Base-by-base conservation (phyloP, 2,888 invertebrate species). In the Leucoptera coffeella region DNA sequence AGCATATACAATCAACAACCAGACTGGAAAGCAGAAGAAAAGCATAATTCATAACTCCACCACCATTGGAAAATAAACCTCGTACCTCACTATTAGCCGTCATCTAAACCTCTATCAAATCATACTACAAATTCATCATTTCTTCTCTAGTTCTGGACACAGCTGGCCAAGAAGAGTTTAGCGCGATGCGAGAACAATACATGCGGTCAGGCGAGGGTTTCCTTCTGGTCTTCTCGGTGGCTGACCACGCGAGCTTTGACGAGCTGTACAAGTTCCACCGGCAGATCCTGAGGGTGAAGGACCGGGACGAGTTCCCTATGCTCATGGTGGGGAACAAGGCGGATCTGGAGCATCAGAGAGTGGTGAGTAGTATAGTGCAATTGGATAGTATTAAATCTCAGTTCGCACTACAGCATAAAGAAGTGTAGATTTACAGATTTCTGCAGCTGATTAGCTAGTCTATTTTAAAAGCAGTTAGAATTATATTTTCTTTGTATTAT, bases 151-250 rank as follows among this genome's bases (percentile, higher is more conserved):
- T 95, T 54, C 65, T 95, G 52, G 95, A 95, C 60, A 95, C 95
- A 15, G 95, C 95, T 2, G 95, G 95, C 0, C 97, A 97, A 53
- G 97, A 97, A 49, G 96, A 97, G 65, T 97, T 96, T 64, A 92
- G 92, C 55, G 95, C 97, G 4, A 97, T 97, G 97, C 74, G 97
- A 21, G 97, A 97, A 56, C 96, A 97, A 58, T 97, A 97, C 71
- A 94, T 97, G 92, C 74, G 96, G 34, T 92, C 94, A 1, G 97
- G 96, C 3, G 96, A 97, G 58, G 97, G 93, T 1, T 94, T 93
- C 59, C 77, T 97, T 8, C 76, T 97, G 3, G 93, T 97, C 2
- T 97, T 92, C 72, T 90, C 95, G 0, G 85, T 99, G 23, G 92
- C 93, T 1, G 96, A 96, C 61, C 82, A 88, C 47, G 85, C 89